Base-by-base conservation (phyloP, 2,113 vertebrate genomes). In the Xyliphius kryptos region DNA sequence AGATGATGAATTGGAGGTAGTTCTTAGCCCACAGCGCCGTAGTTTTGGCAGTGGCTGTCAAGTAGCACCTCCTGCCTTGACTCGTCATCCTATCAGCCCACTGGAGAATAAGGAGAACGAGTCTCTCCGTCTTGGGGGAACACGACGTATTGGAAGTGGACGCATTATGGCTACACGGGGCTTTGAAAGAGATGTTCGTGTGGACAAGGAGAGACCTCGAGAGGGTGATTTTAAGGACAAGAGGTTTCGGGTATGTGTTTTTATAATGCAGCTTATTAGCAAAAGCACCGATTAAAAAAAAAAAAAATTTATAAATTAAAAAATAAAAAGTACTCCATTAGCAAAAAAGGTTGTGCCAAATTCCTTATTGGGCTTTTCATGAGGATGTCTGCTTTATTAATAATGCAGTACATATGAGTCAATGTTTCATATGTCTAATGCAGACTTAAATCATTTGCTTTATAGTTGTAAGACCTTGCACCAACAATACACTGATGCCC, bases 41-140 rank as follows among this genome's bases (percentile, higher is more conserved):
- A 99, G 95, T 76, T 97, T 98, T 72, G 95, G 94, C 3, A 90
- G 95, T 0, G 96, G 96, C 69, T 99, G 96, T 55, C 94, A 96
- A 0, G 96, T 76, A 38, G 87, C 80, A 0, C 85, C 89, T 0
- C 79, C 86, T 0, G 66, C 85, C 2, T 83, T 89, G 40, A 76
- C 83, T n/a, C 91, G 93, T 0, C 88, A 87, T 20, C 86, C 94
- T 0, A 84, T 91, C 54, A 97, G 93, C 78, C 93, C 95, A 0
- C 50, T 98, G 69, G 96, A 98, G 19, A 91, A 91, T 69, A 98
- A 98, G 70, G 96, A 98, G 66, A 86, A 85, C 1, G 95, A 98
- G 49, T 90, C 84, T 0, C 83, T 91, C 3, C 91, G 95, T 3
- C 72, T 96, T 2, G 87, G 91, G 2, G 91, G 91, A 0, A 81